Evolutionary conservation across 1,140 invertebrate species (phyloP).

Genomic region (Drosophila punjabiensis): DNA sequence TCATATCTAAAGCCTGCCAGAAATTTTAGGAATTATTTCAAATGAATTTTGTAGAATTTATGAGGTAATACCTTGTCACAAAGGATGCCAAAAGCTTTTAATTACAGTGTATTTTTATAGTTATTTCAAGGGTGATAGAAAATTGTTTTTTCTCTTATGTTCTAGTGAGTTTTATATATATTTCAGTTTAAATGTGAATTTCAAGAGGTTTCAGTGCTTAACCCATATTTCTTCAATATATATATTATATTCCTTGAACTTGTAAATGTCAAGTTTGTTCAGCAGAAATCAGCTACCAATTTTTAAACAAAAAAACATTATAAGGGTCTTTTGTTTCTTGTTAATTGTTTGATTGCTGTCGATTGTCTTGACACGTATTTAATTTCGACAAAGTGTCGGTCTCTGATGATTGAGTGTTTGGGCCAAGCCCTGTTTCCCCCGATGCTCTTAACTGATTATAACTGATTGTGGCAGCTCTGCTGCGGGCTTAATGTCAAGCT

Average conservation of each 20-base stretch:
- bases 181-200: neutral
- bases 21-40: conserved; percentile 13
- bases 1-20: conserved; percentile 14
- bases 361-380: conserved; percentile 55
- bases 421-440: conserved; percentile 23
- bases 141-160: neutral
- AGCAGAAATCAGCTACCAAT: conserved; percentile 8
- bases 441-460: conserved; percentile 53
- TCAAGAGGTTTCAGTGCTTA: neutral
- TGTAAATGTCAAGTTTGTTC: conserved; percentile 1
- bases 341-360: conserved; percentile 38
- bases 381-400: conserved; percentile 33
- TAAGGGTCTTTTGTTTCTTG: conserved; percentile 18
- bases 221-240: neutral
- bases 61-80: neutral
- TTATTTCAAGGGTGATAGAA: neutral
- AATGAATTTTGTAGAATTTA: conserved; percentile 8
- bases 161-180: neutral
- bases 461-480: conserved; percentile 42
- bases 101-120: neutral
- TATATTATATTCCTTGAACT: neutral
- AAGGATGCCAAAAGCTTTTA: neutral
- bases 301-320: neutral
- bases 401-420: conserved; percentile 25
- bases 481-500: conserved; percentile 68